A percentile compares a stretch with the other conserved stretches of the same genome.
phyloP scores from a whole-genome alignment of 2,113 vertebrate genomes.

The Actinemys pallida region DNA sequence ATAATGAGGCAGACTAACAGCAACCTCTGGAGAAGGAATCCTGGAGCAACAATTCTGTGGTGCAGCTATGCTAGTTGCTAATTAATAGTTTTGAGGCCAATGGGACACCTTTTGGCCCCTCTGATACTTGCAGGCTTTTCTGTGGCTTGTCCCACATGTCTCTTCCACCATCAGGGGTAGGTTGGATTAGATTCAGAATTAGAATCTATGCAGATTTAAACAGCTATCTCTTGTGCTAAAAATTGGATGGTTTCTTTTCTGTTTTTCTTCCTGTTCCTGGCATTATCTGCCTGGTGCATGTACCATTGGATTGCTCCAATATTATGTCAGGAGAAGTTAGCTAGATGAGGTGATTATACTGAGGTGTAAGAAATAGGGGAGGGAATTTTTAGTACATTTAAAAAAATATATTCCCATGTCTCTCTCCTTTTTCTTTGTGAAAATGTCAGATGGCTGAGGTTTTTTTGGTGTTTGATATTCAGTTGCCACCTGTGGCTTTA shows the following conservation, averaged over 20 bases:
- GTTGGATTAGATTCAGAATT: conserved; percentile 63
- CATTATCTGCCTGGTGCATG: conserved; percentile 61
- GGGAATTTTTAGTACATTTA: conserved; percentile 43
- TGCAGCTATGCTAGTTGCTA: conserved; percentile 79
- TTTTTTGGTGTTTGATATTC: conserved; percentile 24
- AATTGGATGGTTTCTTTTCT: conserved; percentile 69
- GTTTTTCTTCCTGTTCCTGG: conserved; percentile 58
- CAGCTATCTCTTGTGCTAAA: conserved; percentile 66
- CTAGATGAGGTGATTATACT: conserved; percentile 12
- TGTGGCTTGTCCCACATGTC: conserved; percentile 64
- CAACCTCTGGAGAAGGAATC: conserved; percentile 82
- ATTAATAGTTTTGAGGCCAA: conserved; percentile 82
- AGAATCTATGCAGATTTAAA: conserved; percentile 75
- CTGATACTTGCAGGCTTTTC: conserved; percentile 76
- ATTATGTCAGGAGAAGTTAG: conserved; percentile 71
- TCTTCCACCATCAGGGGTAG: conserved; percentile 68
- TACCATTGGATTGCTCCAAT: conserved; percentile 56
- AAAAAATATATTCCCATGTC: conserved; percentile 7
- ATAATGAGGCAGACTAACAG: conserved; percentile 83
- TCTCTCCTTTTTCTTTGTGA: background rate
- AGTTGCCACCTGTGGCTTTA: background rate
- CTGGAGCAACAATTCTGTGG: conserved; percentile 74
- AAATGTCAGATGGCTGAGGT: conserved; percentile 57
- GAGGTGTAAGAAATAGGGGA: conserved; percentile 60
- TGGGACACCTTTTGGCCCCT: conserved; percentile 72